These are phyloP conservation scores for Melanotaenia nigrans DNA, from an alignment of 2,797 vertebrate genomes.

Conservation along the genomic window DNA sequence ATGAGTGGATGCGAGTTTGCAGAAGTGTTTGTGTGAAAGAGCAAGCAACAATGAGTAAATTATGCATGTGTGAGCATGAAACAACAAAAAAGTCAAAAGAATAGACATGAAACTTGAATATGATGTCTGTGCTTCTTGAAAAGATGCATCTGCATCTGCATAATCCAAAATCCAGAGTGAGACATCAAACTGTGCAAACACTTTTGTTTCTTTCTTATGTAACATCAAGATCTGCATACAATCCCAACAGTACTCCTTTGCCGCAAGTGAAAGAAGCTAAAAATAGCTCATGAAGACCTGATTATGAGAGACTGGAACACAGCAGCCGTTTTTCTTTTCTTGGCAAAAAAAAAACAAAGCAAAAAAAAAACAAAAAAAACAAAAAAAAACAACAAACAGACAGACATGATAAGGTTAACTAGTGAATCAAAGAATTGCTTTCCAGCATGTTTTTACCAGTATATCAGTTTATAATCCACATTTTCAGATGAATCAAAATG, in stretches of 20 bases:
- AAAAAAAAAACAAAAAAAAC: no score
- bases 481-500: constrained; percentile 28
- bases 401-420: constrained; percentile 10
- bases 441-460: not conserved
- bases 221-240: constrained; percentile 76
- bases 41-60: not conserved
- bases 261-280: constrained; percentile 72
- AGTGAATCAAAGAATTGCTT: constrained; percentile 17
- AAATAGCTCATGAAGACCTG: constrained; percentile 79
- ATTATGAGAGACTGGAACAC: constrained; percentile 69
- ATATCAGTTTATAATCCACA: constrained; percentile 14
- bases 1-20: not conserved
- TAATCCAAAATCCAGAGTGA: constrained; percentile 7
- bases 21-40: constrained; percentile 19
- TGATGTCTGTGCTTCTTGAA: constrained; percentile 26
- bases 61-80: constrained; percentile 9
- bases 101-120: not conserved
- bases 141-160: constrained; percentile 2
- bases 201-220: constrained; percentile 71
- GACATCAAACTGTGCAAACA: constrained; percentile 46
- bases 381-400: constrained; percentile 3
- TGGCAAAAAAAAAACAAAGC: not conserved
- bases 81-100: constrained; percentile 7
- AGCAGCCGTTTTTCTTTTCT: constrained; percentile 18
- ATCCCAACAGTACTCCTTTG: constrained; percentile 68